These are phyloP conservation scores for Drosophila bocqueti DNA, from an alignment of 1,140 invertebrate genomes.

Conservation along the genomic window DNA sequence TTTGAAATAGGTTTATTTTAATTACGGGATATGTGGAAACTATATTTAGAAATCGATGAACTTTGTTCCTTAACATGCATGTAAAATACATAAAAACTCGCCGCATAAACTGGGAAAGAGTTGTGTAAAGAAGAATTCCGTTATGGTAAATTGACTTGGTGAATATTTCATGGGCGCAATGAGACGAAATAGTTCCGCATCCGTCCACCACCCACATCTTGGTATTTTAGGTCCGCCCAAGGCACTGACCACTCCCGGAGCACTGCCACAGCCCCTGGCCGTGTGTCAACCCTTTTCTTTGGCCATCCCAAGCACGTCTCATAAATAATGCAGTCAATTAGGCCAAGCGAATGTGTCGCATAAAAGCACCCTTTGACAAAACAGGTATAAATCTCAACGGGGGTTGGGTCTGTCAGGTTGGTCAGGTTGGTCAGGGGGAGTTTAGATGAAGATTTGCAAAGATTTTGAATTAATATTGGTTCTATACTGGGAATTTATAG, in stretches of 20 bases:
- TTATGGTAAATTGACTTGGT: conserved; percentile 74
- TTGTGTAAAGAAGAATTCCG: conserved; percentile 34
- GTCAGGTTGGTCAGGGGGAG: no score
- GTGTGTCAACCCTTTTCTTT: conserved; percentile 70
- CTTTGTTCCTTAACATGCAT: background rate
- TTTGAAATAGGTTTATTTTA: no score
- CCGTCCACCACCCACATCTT: conserved; percentile 14
- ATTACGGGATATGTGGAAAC: no score
- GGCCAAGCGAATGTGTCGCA: conserved; percentile 55
- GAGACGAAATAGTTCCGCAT: conserved; percentile 50
- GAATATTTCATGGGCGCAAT: conserved; percentile 64
- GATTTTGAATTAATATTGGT: conserved; percentile 1
- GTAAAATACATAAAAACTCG: background rate
- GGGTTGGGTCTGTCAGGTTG: background rate
- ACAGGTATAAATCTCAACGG: background rate
- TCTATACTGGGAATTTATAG: background rate
- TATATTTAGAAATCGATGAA: no score
- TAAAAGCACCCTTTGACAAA: conserved; percentile 41
- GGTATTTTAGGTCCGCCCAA: background rate
- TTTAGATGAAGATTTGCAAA: background rate
- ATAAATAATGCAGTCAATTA: conserved; percentile 80
- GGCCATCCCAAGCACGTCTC: conserved; percentile 9
- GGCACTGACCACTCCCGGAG: conserved; percentile 45
- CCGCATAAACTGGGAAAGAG: background rate
- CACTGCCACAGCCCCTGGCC: conserved; percentile 4